Base-by-base conservation (phyloP, 2,113 vertebrate species). In the Neolamprologus longior region DNA sequence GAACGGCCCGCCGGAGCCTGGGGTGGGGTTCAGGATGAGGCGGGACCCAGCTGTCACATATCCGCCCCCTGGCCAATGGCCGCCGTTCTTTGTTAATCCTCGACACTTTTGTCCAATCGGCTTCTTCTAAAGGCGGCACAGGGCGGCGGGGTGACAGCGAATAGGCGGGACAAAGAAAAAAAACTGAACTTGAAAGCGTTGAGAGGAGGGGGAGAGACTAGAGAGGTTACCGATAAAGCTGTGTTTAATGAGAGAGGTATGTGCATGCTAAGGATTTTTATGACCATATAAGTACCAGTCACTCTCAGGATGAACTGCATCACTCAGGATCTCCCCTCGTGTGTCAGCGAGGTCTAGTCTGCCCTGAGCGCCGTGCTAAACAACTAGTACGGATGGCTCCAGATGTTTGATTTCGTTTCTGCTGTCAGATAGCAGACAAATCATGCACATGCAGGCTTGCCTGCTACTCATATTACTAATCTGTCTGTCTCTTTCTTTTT, bases 211-310 rank as follows among this genome's bases (percentile, higher is more conserved):
- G 92, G 82, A 55, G 57, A 81, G 53, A 88, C 89, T 40, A 42
- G 28, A 52, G 50, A 85, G 86, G 89, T 42, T 81, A 26, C 87
- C 82, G 91, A 95, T 90, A 91, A 94, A 90, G 94, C 92, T 63
- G 89, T 95, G 95, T 95, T 96, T 96, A 96, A 96, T 95, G 94
- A 94, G 85, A 91, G 90, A 94, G 96, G 96, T 97, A 97, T 97
- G 96, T 94, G 95, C 95, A 95, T 90, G 87, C 91, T 95, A 90
- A 94, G 94, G 91, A 93, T 90, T 95, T 96, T 94, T 95, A 95
- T 97, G 96, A 95, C 96, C 96, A 97, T 97, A 97, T 97, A 97
- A 96, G 96, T 96, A 96, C 89, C 91, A 93, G 90, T 61, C 89
- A 89, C 82, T 90, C 83, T 92, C 91, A 93, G 91, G 88, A 90